A percentile compares a stretch with the other conserved stretches of the same genome.
These are phyloP conservation scores for Chrysodeixis includens DNA, from an alignment of 2,888 invertebrate genomes.

Conservation along the genomic window DNA sequence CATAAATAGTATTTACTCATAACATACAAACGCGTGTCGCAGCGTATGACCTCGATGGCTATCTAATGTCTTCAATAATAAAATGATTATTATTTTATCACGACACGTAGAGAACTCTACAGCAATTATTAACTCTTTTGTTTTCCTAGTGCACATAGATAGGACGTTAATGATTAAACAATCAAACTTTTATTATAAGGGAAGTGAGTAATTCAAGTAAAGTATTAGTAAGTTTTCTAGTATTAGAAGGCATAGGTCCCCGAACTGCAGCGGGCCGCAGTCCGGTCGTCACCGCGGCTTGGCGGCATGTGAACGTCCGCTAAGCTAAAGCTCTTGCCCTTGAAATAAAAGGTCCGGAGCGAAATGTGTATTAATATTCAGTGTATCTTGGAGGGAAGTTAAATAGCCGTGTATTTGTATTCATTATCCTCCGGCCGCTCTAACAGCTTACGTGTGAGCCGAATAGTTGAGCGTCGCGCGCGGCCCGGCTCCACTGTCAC, in stretches of 20 bases:
- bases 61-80: constrained; percentile 41
- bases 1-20: neutral
- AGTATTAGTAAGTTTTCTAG: neutral
- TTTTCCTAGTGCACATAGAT: no score
- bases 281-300: constrained; percentile 45
- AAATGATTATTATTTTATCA: constrained; percentile 46
- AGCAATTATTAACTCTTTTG: constrained; percentile 18
- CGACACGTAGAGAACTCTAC: constrained; percentile 28
- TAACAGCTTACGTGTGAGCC: constrained; percentile 79
- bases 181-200: no score
- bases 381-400: constrained; percentile 79
- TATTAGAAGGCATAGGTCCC: neutral
- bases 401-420: constrained; percentile 86
- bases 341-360: constrained; percentile 74
- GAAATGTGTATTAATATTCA: constrained; percentile 79
- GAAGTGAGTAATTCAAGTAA: no score
- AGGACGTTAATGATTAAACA: no score
- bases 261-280: neutral
- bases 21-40: constrained; percentile 8
- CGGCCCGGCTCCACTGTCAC: constrained; percentile 36
- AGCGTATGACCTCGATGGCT: constrained; percentile 38
- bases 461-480: constrained; percentile 69
- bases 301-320: constrained; percentile 63
- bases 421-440: constrained; percentile 77
- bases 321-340: constrained; percentile 68